A percentile compares a stretch with the other conserved stretches of the same genome.
Conservation (phyloP, 2,888 invertebrate genomes). For the Cantharis nigra region DNA sequence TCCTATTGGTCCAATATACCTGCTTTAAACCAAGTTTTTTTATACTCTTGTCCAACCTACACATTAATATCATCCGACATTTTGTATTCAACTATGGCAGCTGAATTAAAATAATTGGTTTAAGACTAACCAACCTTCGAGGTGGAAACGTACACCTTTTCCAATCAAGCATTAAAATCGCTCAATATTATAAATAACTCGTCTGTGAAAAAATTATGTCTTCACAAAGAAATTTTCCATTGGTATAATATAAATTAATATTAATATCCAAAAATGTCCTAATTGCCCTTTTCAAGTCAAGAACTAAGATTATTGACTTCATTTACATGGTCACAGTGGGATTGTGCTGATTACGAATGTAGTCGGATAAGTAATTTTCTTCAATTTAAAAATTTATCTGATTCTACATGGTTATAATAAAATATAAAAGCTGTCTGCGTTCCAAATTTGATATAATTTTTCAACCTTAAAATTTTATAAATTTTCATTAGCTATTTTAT, state of each 20-base stretch:
- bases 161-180: conserved; percentile 1
- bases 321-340: not conserved
- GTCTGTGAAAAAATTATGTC: not conserved
- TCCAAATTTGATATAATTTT: not conserved
- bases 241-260: not conserved
- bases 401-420: not conserved
- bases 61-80: conserved; percentile 27
- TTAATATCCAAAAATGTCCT: not conserved
- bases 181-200: not conserved
- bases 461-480: not conserved
- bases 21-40: conserved; percentile 42
- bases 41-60: conserved; percentile 37
- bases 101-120: conserved; percentile 2
- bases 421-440: not conserved
- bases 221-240: not conserved
- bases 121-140: not conserved
- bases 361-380: not conserved
- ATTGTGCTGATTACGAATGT: not conserved
- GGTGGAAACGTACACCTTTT: not conserved
- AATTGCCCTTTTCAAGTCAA: not conserved
- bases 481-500: no score
- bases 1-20: conserved; percentile 49
- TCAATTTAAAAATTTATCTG: not conserved
- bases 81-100: conserved; percentile 1
- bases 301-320: not conserved